Base-by-base conservation (phyloP, 53 echinoderm and acorn worm species). In the Luidia sarsii region DNA sequence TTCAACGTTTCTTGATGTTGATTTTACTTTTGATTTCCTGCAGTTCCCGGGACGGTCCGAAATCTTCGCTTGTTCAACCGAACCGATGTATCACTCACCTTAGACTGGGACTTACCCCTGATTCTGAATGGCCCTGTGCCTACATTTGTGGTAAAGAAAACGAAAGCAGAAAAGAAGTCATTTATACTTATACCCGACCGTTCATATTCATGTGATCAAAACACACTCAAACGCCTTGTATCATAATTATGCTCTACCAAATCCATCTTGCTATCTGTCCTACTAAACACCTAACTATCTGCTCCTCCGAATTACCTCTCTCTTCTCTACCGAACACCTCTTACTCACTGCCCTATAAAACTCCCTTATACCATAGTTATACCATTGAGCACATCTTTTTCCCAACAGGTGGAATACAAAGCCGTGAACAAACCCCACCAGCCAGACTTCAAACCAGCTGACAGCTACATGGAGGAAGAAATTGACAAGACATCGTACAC, bases 401-500 rank as follows among this genome's bases (percentile, higher is more conserved):
- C n/a, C 28, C 1, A 8, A 21, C 24, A 72, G 72, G 72, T 72
- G 53, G 72, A 55, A 55, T 72, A 72, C 36, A 53, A 14, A 29
- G 55, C 72, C 33, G 13, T 72, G 55, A 55, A 72, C 54, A 72
- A 55, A 54, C 72, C 5, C 14, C n/a, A 72, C 29, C 53, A 54
- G 18, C 21, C 35, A 24, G 72, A 20, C 38, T 72, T 53, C 1
- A 72, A 53, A 21, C 22, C 72, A 34, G 72, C 33, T 10, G 37
- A 8, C 25, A 39, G 2, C 33, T 72, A 54, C 38, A 37, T 22
- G 22, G 27, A 11, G 15, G 39, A 1, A 10, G 72, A 53, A 2
- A 25, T 21, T 0, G 72, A 54, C 7, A 72, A 0, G 21, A 3
- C 27, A 36, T 39, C 2, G 7, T 36, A 14, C 18, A 72, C 54